These are phyloP conservation scores for Eumaeus atala DNA, from an alignment of 1,140 invertebrate genomes.

Conservation along the genomic window DNA sequence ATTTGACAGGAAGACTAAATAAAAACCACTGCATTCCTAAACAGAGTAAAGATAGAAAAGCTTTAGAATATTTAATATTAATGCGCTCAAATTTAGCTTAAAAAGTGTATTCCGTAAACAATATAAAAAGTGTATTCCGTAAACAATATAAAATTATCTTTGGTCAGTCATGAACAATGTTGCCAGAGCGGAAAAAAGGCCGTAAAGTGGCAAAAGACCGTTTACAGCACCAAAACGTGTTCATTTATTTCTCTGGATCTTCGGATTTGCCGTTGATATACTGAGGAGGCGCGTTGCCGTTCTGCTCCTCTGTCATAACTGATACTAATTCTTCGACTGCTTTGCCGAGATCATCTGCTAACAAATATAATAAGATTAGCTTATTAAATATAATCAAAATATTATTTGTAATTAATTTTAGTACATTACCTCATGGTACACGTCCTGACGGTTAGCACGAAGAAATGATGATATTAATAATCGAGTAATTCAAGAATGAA, in stretches of 20 bases:
- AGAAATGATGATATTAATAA: slow-evolving; percentile 17
- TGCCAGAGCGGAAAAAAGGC: slow-evolving; percentile 38
- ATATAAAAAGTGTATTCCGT: not conserved
- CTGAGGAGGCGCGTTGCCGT: slow-evolving; percentile 51
- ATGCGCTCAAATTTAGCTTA: not conserved
- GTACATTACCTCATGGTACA: slow-evolving; percentile 62
- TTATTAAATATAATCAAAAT: not conserved
- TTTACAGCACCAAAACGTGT: slow-evolving; percentile 36
- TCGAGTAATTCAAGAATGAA: not conserved
- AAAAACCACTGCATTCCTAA: no score
- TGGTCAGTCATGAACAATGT: slow-evolving; percentile 38
- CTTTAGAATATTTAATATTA: no score
- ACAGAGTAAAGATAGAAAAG: not conserved
- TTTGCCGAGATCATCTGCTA: slow-evolving; percentile 86
- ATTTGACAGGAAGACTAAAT: no score
- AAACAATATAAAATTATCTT: slow-evolving; percentile 18
- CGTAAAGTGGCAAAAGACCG: slow-evolving; percentile 20
- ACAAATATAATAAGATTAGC: slow-evolving; percentile 15
- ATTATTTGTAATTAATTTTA: slow-evolving; percentile 6
- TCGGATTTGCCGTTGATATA: slow-evolving; percentile 62
- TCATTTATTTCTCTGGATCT: slow-evolving; percentile 37
- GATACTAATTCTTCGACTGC: slow-evolving; percentile 90
- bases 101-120: no score
- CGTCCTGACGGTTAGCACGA: slow-evolving; percentile 45
- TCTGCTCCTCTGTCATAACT: slow-evolving; percentile 86